Evolutionary conservation across 2,888 invertebrate genomes (phyloP), one percentile per base, ranked within the genome.

Genomic region (Branchinecta sandiegonensis): DNA sequence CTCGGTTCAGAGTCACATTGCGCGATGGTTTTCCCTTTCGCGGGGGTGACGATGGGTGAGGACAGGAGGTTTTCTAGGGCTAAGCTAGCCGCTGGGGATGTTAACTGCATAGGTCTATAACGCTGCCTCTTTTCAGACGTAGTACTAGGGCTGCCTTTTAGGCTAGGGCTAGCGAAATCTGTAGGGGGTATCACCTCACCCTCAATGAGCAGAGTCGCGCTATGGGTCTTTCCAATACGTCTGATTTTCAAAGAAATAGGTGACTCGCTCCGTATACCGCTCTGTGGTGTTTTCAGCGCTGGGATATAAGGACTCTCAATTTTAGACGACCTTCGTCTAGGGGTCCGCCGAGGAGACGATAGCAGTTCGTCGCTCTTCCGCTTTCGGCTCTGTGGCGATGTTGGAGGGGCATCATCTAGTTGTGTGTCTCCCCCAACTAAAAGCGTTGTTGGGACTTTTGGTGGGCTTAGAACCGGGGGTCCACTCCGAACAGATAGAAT

Each of bases 161-260:
- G 14, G 23, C 23, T 56, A 23, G 14, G n/a, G 11, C 11, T 8
- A 10, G 8, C 10, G 23, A n/a, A 17, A 2, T n/a, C 14, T 8
- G n/a, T 9, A 56, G n/a, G 9, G n/a, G 9, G n/a, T 56, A 56
- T 56, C 23, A 17, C 63, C 23, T 56, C 63, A 10, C 63, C 63
- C 14, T 56, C 63, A 56, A 56, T 56, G 14, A 17, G n/a, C 11
- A 56, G 23, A 10, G 63, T 17, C 23, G 23, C 63, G 11, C 63
- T 56, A 2, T 56, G 63, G n/a, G 63, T 56, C 8, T 23, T 56
- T n/a, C 63, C 63, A 10, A 56, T 23, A 17, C 11, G n/a, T 17
- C 63, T n/a, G n/a, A 56, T 56, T 56, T 56, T 56, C 63, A 56
- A 17, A 17, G 63, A 17, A 56, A 56, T 56, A 17, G 63, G 63